Base-by-base conservation (phyloP, 1,140 invertebrate species). In the Geopemphigus sp. region DNA sequence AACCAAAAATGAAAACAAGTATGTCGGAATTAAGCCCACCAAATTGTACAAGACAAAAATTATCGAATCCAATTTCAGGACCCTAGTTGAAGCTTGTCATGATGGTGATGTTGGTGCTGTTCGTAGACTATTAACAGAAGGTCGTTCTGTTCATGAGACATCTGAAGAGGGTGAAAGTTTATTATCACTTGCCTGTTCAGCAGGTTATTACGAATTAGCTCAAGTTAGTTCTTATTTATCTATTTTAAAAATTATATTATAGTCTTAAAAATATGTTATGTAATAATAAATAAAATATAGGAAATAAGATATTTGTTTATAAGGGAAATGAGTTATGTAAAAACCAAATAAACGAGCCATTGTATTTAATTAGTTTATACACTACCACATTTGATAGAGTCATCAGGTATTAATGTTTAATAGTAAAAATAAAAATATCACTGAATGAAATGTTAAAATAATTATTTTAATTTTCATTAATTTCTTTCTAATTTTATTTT, bases 131-230 rank as follows among this genome's bases (percentile, higher is more conserved):
- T 88, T 98, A 53, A 95, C 95, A 64, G 95, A 98, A 87, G 95
- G 95, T 24, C 87, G 92, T 81, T 95, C 92, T 84, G 93, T 96
- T 19, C 93, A 95, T 88, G 94, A 96, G 87, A 95, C 94, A 56
- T 95, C 94, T 53, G 95, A 97, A 86, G 94, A 97, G 85, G 95
- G 95, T 82, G 95, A 97, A 86, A 95, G 93, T 84, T 87, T 98
- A 61, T 88, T 98, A 45, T 96, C 94, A 17, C 89, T 97, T 82
- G 95, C 95, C 66, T 97, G 95, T 86, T 95, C 94, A 74, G 95
- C 95, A 63, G 95, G 95, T 50, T 96, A 96, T 87, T 96, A 93
- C 87, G 95, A 97, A 86, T 88, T 97, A 82, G 95, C 94, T 81
- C 94, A 96, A 89, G 92, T 93, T 19, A 45, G 68, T 63, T 26